Evolutionary conservation across 2,888 invertebrate genomes (phyloP).

Genomic region (Ferrisia virgata): DNA sequence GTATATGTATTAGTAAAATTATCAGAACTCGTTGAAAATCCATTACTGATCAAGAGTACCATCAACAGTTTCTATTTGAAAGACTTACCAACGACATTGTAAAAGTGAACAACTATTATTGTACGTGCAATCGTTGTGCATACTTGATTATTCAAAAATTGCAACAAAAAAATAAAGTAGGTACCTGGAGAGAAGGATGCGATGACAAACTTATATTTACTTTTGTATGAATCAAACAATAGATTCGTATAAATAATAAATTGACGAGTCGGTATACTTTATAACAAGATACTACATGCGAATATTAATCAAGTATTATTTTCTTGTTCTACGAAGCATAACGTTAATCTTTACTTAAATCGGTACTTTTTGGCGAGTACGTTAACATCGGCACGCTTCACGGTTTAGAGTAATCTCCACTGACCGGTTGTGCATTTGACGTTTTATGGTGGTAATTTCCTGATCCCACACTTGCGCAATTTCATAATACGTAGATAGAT

Average conservation of each 20-base stretch:
- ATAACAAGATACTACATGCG: constrained; percentile 3
- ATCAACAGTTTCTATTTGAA: too few relatives aligned
- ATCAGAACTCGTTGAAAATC: not conserved
- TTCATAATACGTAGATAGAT: not conserved
- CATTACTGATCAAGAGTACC: too few relatives aligned
- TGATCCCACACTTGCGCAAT: not conserved
- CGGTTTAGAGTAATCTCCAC: constrained; percentile 4
- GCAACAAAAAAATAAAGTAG: not conserved
- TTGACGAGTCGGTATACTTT: not conserved
- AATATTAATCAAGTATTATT: constrained; percentile 25
- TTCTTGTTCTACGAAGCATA: constrained; percentile 4
- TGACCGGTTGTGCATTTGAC: constrained; percentile 11
- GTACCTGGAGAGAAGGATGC: not conserved
- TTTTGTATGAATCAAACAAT: not conserved
- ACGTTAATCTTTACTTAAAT: constrained; percentile 19
- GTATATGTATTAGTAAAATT: too few relatives aligned
- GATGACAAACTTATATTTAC: constrained; percentile 2
- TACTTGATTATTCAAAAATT: not conserved
- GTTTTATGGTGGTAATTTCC: constrained; percentile 15
- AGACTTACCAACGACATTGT: too few relatives aligned
- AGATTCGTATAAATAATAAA: not conserved
- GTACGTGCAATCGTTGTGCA: too few relatives aligned
- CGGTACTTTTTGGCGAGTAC: not conserved
- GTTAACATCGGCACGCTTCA: constrained; percentile 19
- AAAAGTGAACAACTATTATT: too few relatives aligned